These are phyloP conservation scores for Hyposoter didymator DNA, from an alignment of 2,888 invertebrate species.

Conservation along the genomic window DNA sequence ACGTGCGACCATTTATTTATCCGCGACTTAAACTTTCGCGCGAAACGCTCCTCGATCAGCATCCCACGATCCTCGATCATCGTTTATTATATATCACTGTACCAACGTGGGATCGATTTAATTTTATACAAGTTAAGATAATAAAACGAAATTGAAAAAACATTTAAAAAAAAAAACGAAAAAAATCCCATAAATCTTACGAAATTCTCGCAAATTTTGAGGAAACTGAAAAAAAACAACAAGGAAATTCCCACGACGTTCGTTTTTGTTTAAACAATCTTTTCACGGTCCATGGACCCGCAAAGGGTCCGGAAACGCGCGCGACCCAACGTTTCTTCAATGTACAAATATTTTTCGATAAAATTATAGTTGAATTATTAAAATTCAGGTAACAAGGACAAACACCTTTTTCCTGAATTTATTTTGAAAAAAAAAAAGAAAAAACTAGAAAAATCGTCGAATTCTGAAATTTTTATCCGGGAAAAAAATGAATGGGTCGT, in stretches of 20 bases:
- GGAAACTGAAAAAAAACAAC: conserved; percentile 75
- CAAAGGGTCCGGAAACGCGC: conserved; percentile 65
- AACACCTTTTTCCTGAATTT: conserved; percentile 20
- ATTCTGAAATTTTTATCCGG: conserved; percentile 8
- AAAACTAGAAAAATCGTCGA: not conserved
- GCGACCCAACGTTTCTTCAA: conserved; percentile 81
- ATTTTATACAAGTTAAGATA: conserved; percentile 66
- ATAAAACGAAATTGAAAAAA: conserved; percentile 28
- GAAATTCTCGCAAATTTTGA: conserved; percentile 40
- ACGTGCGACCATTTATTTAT: conserved; percentile 55
- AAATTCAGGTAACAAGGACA: conserved; percentile 77
- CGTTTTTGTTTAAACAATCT: too few relatives aligned
- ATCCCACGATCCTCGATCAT: conserved; percentile 45
- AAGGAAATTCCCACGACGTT: conserved; percentile 68
- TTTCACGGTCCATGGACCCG: too few relatives aligned
- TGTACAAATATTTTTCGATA: conserved; percentile 82
- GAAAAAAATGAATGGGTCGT: conserved; percentile 21
- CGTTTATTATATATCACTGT: conserved; percentile 60
- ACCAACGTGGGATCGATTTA: conserved; percentile 62
- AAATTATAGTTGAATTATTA: conserved; percentile 79
- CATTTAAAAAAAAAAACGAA: too few relatives aligned
- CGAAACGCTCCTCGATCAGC: conserved; percentile 48
- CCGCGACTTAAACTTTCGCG: conserved; percentile 19
- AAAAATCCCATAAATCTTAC: conserved; percentile 32
- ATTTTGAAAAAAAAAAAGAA: not conserved